Evolutionary conservation across 2,888 invertebrate genomes (phyloP).

Genomic region (Pterostichus niger): DNA sequence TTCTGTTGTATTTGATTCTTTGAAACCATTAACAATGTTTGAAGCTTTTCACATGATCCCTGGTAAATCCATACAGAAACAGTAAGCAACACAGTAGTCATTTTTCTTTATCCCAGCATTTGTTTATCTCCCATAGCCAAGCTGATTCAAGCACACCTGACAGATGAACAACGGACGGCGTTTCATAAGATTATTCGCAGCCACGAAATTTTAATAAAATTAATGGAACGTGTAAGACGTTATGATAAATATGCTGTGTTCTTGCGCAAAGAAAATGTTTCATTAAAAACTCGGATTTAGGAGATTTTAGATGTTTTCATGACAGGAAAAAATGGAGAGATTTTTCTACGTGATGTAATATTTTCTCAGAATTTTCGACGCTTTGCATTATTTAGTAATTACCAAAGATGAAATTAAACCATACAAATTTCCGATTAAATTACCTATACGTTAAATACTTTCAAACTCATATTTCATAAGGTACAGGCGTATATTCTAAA

Average conservation of each 20-base stretch:
- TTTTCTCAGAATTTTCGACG: neutral
- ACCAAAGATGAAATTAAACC: neutral
- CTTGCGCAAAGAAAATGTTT: constrained; percentile 20
- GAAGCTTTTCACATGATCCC: neutral
- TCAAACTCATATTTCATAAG: no score
- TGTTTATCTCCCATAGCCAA: constrained; percentile 11
- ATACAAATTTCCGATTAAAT: neutral
- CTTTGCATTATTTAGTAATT: neutral
- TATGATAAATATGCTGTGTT: constrained; percentile 30
- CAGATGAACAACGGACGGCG: neutral
- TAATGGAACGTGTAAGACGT: constrained; percentile 32
- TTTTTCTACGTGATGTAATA: constrained; percentile 9
- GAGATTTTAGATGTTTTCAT: constrained; percentile 2
- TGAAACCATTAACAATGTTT: constrained; percentile 11
- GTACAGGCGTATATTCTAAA: no score
- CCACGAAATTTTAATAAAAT: constrained; percentile 36
- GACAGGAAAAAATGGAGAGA: constrained; percentile 25
- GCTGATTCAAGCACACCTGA: constrained; percentile 2
- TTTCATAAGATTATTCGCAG: constrained; percentile 3
- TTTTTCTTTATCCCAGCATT: constrained; percentile 17
- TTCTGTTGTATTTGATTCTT: constrained; percentile 5
- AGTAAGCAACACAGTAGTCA: neutral
- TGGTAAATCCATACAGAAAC: constrained; percentile 1
- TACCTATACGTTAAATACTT: no score
- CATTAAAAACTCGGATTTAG: constrained; percentile 28